A percentile compares a stretch with the other conserved stretches of the same genome.
phyloP scores from a whole-genome alignment of 2,113 vertebrate genomes.

The Condylura cristata region DNA sequence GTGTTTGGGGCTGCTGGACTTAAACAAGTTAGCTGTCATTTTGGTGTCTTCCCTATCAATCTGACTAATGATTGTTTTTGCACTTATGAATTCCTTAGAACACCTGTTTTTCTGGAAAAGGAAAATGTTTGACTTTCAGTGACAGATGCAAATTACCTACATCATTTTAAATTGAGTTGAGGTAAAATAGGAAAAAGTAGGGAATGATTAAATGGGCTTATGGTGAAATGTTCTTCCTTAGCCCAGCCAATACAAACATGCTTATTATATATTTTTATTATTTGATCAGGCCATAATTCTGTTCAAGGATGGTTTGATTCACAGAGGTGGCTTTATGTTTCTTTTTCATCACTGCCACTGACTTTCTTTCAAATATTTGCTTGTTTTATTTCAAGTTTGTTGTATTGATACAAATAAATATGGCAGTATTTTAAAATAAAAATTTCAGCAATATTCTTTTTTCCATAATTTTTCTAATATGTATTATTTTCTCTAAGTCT shows the following conservation, averaged over 20 bases:
- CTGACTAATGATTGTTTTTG: conserved; percentile 77
- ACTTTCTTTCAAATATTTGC: not conserved
- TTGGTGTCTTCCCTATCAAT: conserved; percentile 66
- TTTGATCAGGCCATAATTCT: not conserved
- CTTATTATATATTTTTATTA: not conserved
- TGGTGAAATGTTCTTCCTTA: not conserved
- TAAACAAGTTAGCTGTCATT: conserved; percentile 75
- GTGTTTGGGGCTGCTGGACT: conserved; percentile 49
- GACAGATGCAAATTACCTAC: conserved; percentile 80
- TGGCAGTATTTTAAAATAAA: conserved; percentile 5
- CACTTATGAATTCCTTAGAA: conserved; percentile 70
- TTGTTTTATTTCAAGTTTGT: conserved; percentile 4
- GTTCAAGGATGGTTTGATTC: not conserved
- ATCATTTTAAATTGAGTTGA: conserved; percentile 79
- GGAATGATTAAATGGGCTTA: conserved; percentile 39
- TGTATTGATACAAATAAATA: not conserved
- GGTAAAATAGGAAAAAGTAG: conserved; percentile 72
- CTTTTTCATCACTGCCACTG: not conserved
- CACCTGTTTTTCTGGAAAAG: conserved; percentile 86
- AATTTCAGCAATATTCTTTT: conserved; percentile 11
- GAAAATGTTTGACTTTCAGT: conserved; percentile 83
- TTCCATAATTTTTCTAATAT: not conserved
- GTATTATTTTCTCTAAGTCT: conserved; percentile 6
- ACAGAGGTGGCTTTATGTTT: not conserved
- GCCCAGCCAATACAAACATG: not conserved